These are phyloP conservation scores for Clarias macrocephalus DNA, from an alignment of 2,113 vertebrate genomes.

Conservation along the genomic window DNA sequence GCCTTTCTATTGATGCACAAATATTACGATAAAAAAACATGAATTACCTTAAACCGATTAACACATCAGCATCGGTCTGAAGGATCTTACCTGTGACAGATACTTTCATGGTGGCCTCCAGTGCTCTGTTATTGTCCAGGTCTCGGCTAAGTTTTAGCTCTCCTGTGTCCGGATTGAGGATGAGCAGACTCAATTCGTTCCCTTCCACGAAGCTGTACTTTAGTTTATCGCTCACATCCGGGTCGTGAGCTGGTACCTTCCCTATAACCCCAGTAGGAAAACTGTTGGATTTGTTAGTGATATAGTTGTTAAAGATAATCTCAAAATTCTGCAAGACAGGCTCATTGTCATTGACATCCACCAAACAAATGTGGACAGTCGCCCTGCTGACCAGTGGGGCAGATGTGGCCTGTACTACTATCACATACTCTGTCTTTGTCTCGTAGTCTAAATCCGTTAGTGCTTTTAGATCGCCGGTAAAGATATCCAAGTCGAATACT, in stretches of 20 bases:
- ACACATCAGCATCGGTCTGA: neutral
- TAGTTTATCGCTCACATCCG: slow-evolving; percentile 89
- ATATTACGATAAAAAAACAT: neutral
- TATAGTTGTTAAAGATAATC: slow-evolving; percentile 96
- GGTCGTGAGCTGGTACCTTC: slow-evolving; percentile 90
- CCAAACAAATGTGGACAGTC: slow-evolving; percentile 83
- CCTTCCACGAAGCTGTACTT: slow-evolving; percentile 88
- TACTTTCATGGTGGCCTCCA: slow-evolving; percentile 92
- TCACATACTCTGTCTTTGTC: slow-evolving; percentile 82
- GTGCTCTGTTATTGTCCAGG: slow-evolving; percentile 89
- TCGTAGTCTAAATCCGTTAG: slow-evolving; percentile 93
- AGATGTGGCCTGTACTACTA: slow-evolving; percentile 94
- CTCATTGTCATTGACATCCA: slow-evolving; percentile 90
- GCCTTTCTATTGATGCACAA: neutral
- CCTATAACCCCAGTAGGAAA: slow-evolving; percentile 93
- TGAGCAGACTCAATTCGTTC: slow-evolving; percentile 87
- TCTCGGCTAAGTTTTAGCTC: slow-evolving; percentile 88
- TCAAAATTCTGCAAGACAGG: slow-evolving; percentile 90
- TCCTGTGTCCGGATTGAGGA: slow-evolving; percentile 84
- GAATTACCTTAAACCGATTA: neutral
- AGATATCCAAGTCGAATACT: slow-evolving; percentile 91
- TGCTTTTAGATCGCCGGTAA: slow-evolving; percentile 88
- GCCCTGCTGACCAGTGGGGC: slow-evolving; percentile 93
- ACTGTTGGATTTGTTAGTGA: slow-evolving; percentile 95
- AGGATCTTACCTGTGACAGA: slow-evolving; percentile 85